phyloP scores from a whole-genome alignment of 2,797 vertebrate genomes.

The Crax fasciolata region DNA sequence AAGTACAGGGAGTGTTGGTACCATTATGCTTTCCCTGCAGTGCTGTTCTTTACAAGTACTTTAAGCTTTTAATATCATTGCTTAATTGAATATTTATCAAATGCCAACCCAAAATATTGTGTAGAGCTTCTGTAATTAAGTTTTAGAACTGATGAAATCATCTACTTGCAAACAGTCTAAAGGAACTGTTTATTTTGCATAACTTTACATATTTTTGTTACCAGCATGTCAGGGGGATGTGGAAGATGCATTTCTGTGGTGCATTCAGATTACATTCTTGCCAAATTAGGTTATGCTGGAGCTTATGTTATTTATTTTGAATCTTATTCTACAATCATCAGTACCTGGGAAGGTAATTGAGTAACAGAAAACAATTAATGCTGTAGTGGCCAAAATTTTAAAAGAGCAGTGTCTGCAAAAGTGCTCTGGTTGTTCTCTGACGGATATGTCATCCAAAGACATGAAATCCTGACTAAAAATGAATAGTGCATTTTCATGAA shows the following conservation, averaged over 20 bases:
- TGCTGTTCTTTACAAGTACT: background rate
- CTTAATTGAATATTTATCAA: slow-evolving; percentile 13
- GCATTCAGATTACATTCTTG: background rate
- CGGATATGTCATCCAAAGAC: background rate
- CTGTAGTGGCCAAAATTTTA: background rate
- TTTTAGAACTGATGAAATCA: background rate
- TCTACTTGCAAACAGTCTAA: background rate
- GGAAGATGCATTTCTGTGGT: background rate
- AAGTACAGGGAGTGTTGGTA: background rate
- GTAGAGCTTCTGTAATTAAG: background rate
- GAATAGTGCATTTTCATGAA: background rate
- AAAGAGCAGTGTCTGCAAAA: background rate
- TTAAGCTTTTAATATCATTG: background rate
- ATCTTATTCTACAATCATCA: background rate
- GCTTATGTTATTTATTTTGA: background rate
- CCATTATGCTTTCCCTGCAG: background rate
- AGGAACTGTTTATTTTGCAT: background rate
- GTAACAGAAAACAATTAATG: background rate
- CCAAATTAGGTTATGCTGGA: background rate
- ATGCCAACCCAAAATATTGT: background rate
- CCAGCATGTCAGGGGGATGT: background rate
- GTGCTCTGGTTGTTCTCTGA: background rate
- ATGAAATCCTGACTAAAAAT: background rate
- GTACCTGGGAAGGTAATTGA: background rate
- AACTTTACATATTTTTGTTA: background rate